Evolutionary conservation across 1,140 invertebrate genomes (phyloP), one percentile per base, ranked within the genome.

Genomic region (Epicauta chinensis): DNA sequence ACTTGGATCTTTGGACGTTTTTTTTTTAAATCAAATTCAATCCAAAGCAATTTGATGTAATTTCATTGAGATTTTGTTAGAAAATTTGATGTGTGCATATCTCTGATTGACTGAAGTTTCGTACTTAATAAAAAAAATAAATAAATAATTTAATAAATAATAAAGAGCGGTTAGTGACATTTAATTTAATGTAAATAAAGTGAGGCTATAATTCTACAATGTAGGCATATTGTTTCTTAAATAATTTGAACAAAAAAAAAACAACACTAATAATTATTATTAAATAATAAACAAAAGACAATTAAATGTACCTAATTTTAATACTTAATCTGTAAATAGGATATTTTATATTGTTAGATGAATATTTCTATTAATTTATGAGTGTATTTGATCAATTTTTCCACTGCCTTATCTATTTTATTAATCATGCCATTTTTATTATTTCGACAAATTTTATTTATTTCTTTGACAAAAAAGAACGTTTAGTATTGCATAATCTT

Each of bases 251-350:
- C 38, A 23, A 23, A 23, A 23, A 23, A 23, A 5, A 23, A 23
- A 23, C 7, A 1, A 34, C 11, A 34, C 6, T n/a, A 34, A n/a
- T 34, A 34, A 34, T 11, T 5, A 12, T 12, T 34, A n/a, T 11
- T 9, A 34, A 34, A 3, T 3, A 12, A 7, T 12, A 34, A 29
- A 59, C 40, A 61, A 56, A 61, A 61, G 60, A 61, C 60, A 61
- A 53, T 59, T 49, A 49, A 56, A 59, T 59, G 60, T 61, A 61
- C 56, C 60, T 61, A 56, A 56, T 61, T 61, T 61, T 57, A 49
- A 49, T 61, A 61, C 60, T 61, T 61, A 60, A 56, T 48, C 41
- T 55, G 50, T 39, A 49, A 36, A 46, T 53, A 53, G 45, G 23
- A 49, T 39, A 52, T 50, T 55, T 44, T 55, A 43, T 53, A 55